These are phyloP conservation scores for Cryptosula pallasiana DNA, from an alignment of 2,888 invertebrate species.

Conservation along the genomic window DNA sequence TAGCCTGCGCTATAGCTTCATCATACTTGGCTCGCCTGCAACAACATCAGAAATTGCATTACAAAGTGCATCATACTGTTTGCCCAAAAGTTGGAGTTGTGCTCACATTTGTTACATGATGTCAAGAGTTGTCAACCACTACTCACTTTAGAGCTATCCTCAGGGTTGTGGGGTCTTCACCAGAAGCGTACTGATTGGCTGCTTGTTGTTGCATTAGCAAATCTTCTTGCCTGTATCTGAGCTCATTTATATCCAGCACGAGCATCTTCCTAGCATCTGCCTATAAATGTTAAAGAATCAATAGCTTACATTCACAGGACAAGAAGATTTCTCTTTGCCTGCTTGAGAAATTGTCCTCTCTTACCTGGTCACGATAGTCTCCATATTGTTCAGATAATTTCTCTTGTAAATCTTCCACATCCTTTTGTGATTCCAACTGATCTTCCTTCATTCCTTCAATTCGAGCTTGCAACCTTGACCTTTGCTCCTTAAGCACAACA, in stretches of 20 bases:
- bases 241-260: constrained; percentile 51
- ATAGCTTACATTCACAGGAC: neutral
- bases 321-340: neutral
- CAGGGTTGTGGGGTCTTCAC: constrained; percentile 46
- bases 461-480: constrained; percentile 35
- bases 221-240: constrained; percentile 51
- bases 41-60: too few relatives aligned
- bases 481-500: constrained; percentile 40
- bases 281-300: neutral
- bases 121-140: too few relatives aligned
- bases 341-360: neutral
- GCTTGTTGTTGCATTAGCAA: constrained; percentile 36
- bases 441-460: constrained; percentile 43
- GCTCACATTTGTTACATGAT: too few relatives aligned
- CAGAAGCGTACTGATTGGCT: constrained; percentile 38
- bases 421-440: constrained; percentile 40
- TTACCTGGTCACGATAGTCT: constrained; percentile 34
- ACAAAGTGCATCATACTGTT: neutral
- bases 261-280: constrained; percentile 49
- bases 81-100: too few relatives aligned
- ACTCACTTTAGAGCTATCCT: constrained; percentile 50
- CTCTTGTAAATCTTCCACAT: constrained; percentile 43
- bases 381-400: constrained; percentile 44
- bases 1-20: constrained; percentile 23
- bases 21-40: constrained; percentile 20